Evolutionary conservation across 2,888 invertebrate species (phyloP).

Genomic region (Masnerella sp.): DNA sequence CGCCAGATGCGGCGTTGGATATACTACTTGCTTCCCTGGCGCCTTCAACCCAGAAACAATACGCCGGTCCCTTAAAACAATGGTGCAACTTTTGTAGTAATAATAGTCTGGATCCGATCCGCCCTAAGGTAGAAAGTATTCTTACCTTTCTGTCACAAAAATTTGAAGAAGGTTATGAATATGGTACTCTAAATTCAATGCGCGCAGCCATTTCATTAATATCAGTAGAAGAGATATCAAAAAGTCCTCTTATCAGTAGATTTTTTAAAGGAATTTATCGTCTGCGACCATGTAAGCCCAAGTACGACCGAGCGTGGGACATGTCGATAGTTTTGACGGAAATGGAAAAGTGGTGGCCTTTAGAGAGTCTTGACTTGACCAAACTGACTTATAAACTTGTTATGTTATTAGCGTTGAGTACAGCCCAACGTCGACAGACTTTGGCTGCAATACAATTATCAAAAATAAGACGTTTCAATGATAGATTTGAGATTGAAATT

Average conservation of each 20-base stretch:
- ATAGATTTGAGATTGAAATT: constrained; percentile 13
- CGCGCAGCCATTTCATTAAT: constrained; percentile 53
- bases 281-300: constrained; percentile 22
- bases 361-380: constrained; percentile 1
- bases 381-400: constrained; percentile 3
- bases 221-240: background rate
- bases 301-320: constrained; percentile 25
- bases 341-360: constrained; percentile 11
- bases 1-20: background rate
- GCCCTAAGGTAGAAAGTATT: background rate
- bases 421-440: constrained; percentile 22
- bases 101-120: background rate
- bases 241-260: constrained; percentile 1
- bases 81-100: constrained; percentile 55
- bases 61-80: constrained; percentile 46
- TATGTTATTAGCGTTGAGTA: constrained; percentile 16
- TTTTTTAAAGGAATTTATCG: constrained; percentile 18
- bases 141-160: constrained; percentile 9
- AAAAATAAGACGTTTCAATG: background rate
- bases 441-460: constrained; percentile 10
- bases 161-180: constrained; percentile 9
- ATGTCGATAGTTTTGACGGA: constrained; percentile 18
- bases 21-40: constrained; percentile 1
- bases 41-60: constrained; percentile 5
- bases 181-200: constrained; percentile 40